phyloP scores from a whole-genome alignment of 2,113 vertebrate species.

The Panurus biarmicus region DNA sequence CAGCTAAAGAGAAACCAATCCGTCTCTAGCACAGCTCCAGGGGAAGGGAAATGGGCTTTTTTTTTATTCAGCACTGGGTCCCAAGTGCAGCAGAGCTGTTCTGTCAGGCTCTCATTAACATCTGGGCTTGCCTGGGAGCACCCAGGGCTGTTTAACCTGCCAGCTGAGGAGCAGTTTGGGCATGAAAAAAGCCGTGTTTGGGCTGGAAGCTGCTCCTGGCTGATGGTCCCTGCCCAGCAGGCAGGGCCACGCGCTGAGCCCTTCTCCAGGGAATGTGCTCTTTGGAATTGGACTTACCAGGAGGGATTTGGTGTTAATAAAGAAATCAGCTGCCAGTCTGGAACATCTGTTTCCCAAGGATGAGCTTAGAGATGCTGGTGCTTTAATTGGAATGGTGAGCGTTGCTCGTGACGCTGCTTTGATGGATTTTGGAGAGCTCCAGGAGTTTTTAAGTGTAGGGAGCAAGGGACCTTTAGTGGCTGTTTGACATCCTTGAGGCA shows the following conservation, averaged over 20 bases:
- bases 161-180: background rate
- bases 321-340: background rate
- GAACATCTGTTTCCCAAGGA: background rate
- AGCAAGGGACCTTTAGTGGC: background rate
- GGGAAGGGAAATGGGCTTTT: background rate
- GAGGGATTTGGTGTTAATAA: background rate
- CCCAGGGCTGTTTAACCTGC: background rate
- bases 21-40: background rate
- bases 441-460: rapidly evolving
- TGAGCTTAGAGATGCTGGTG: background rate
- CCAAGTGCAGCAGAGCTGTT: background rate
- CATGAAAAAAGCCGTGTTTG: background rate
- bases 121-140: background rate
- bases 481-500: background rate
- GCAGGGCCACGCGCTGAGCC: background rate
- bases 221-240: background rate
- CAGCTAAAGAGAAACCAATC: background rate
- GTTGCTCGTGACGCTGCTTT: background rate
- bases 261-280: background rate
- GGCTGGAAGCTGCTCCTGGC: background rate
- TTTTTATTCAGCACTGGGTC: background rate
- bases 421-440: background rate
- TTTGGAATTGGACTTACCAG: rapidly evolving
- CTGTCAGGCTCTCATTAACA: background rate
- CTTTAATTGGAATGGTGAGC: background rate